Conservation (phyloP, 2,113 vertebrate genomes). For the Pithys albifrons region DNA sequence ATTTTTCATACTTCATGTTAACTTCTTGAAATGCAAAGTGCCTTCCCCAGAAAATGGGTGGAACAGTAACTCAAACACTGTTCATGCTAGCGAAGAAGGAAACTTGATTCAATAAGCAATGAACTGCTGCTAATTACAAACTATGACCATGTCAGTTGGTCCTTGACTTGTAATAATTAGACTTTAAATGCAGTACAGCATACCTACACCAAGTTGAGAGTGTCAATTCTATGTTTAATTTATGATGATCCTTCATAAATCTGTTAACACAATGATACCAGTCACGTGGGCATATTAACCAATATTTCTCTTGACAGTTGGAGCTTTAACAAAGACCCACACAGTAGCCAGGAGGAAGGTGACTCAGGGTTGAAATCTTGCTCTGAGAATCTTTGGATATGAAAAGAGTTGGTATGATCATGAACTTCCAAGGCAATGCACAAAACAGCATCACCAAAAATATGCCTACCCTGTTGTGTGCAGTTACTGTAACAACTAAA, state of each 20-base stretch:
- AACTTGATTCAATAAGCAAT: background rate
- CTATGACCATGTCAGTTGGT: background rate
- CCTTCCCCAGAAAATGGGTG: background rate
- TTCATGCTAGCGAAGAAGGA: background rate
- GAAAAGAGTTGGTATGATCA: background rate
- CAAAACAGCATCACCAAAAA: background rate
- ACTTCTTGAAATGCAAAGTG: background rate
- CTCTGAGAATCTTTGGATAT: background rate
- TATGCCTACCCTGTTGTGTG: fast-evolving
- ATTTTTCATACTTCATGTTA: background rate
- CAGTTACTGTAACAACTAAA: background rate
- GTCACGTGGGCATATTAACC: background rate
- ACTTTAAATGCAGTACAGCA: fast-evolving
- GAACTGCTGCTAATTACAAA: background rate
- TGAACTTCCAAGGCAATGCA: background rate
- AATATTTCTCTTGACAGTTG: background rate
- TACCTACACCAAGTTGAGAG: background rate
- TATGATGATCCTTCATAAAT: background rate
- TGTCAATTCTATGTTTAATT: background rate
- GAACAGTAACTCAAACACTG: background rate
- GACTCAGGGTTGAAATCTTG: too few species aligned
- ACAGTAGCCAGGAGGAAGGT: background rate
- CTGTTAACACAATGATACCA: background rate
- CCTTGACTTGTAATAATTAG: background rate
- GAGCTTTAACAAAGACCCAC: background rate